These are phyloP conservation scores for human (Homo sapiens) DNA, from an alignment of 2,113 vertebrate genomes.

Conservation along the genomic window DNA sequence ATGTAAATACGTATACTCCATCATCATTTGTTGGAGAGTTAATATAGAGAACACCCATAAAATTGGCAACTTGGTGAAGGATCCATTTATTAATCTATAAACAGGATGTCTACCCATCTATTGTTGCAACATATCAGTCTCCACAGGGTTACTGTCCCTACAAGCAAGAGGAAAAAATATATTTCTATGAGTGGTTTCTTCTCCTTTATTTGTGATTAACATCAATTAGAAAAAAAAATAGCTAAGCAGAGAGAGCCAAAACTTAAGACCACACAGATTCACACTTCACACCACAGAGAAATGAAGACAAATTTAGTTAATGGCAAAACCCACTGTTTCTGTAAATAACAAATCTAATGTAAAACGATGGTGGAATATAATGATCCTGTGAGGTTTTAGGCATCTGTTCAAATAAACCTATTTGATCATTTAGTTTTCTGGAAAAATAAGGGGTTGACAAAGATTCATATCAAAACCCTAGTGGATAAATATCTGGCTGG, in stretches of 20 bases:
- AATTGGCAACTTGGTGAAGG: constrained; percentile 55
- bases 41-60: constrained; percentile 59
- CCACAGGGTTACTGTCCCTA: constrained; percentile 2
- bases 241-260: constrained; percentile 60
- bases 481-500: not conserved
- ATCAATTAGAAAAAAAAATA: constrained; percentile 56
- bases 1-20: constrained; percentile 46
- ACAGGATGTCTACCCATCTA: constrained; percentile 62
- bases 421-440: constrained; percentile 52
- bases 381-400: constrained; percentile 45
- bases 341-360: constrained; percentile 64
- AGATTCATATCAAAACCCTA: constrained; percentile 15
- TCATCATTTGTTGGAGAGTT: constrained; percentile 44
- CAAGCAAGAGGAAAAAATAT: not conserved
- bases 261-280: constrained; percentile 57
- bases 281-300: constrained; percentile 59
- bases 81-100: constrained; percentile 78
- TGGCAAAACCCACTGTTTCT: constrained; percentile 68
- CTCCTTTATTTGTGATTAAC: constrained; percentile 26
- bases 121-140: not conserved
- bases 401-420: constrained; percentile 67
- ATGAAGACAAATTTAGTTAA: constrained; percentile 70
- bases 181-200: constrained; percentile 5
- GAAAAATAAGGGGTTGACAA: constrained; percentile 50
- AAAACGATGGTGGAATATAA: constrained; percentile 53